These are phyloP conservation scores for Nemoura dubitans DNA, from an alignment of 2,888 invertebrate species.

Conservation along the genomic window DNA sequence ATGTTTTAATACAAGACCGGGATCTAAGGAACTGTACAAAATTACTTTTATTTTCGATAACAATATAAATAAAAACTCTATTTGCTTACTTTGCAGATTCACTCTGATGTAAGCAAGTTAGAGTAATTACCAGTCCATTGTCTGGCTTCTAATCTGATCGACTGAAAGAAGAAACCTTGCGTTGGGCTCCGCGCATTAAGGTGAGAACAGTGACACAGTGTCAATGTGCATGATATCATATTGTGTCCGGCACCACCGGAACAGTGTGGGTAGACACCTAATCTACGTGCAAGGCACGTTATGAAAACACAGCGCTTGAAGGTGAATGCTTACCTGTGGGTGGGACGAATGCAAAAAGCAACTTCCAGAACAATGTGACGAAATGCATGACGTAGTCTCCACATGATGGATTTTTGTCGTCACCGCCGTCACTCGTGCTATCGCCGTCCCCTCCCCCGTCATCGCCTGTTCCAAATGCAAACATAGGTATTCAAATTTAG, in stretches of 20 bases:
- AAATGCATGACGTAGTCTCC: constrained; percentile 96
- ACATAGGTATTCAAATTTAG: neutral
- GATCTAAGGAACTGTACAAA: too few relatives aligned
- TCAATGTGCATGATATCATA: neutral
- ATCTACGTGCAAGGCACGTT: neutral
- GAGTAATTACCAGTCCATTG: neutral
- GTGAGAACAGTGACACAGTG: neutral
- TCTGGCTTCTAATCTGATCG: constrained; percentile 7
- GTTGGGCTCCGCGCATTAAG: neutral
- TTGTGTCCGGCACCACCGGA: neutral
- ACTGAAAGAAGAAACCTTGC: neutral
- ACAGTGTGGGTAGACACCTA: neutral
- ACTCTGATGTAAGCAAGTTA: neutral
- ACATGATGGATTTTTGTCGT: constrained; percentile 79
- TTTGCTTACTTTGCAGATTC: neutral
- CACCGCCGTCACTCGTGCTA: constrained; percentile 64
- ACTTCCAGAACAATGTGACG: constrained; percentile 97
- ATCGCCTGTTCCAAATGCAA: constrained; percentile 58
- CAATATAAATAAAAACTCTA: neutral
- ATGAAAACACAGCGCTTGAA: neutral
- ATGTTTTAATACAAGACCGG: too few relatives aligned
- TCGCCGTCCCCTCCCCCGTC: constrained; percentile 64
- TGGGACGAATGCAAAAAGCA: constrained; percentile 96
- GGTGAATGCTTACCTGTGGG: constrained; percentile 83
- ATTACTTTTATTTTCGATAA: neutral